Conservation (phyloP, 2,888 invertebrate species). For the Catocala fraxini region DNA sequence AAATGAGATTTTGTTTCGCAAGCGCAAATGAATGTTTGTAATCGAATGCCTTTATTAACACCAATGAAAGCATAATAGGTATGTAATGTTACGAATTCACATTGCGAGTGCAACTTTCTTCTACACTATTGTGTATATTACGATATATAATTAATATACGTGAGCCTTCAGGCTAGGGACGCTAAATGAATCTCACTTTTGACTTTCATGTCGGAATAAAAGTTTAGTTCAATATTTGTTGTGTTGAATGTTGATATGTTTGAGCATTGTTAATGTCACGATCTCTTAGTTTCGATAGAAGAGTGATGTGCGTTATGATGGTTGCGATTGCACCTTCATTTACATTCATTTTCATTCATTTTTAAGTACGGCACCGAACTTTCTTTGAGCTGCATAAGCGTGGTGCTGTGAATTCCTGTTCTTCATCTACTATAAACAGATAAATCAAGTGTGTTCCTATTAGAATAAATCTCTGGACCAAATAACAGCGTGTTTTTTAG, state of each 20-base stretch:
- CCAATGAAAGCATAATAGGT: slow-evolving; percentile 55
- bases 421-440: too few species aligned
- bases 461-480: too few species aligned
- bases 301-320: background rate
- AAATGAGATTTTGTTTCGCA: slow-evolving; percentile 9
- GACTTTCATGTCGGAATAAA: slow-evolving; percentile 16
- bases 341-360: too few species aligned
- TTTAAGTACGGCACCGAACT: too few species aligned
- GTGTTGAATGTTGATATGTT: background rate
- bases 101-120: slow-evolving; percentile 77
- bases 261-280: background rate
- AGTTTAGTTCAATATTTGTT: slow-evolving; percentile 3
- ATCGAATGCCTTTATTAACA: slow-evolving; percentile 56
- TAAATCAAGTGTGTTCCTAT: too few species aligned
- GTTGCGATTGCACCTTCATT: background rate
- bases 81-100: slow-evolving; percentile 73
- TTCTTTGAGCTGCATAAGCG: too few species aligned
- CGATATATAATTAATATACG: slow-evolving; percentile 69
- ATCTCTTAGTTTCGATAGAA: background rate
- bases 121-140: slow-evolving; percentile 65
- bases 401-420: too few species aligned
- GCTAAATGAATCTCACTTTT: slow-evolving; percentile 34
- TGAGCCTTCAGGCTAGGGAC: slow-evolving; percentile 42
- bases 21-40: slow-evolving; percentile 32
- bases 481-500: too few species aligned